A percentile compares a stretch with the other conserved stretches of the same genome.
phyloP scores from a whole-genome alignment of 2,797 vertebrate genomes.

The Erethizon dorsatum region DNA sequence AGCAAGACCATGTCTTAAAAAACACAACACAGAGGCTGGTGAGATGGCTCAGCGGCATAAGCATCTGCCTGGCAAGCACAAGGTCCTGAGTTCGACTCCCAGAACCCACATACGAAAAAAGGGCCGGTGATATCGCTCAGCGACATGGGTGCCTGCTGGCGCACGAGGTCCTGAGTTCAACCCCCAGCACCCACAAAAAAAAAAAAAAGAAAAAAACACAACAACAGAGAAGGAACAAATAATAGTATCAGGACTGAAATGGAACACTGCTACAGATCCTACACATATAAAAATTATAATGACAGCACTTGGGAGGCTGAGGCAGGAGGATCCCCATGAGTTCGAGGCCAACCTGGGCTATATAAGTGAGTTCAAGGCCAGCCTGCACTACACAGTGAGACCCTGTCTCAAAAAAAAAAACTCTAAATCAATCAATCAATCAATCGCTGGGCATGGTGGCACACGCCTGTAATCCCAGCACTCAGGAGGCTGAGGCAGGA shows the following conservation, averaged over 20 bases:
- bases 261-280: background rate
- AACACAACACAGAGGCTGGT: too few relatives aligned
- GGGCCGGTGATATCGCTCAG: too few relatives aligned
- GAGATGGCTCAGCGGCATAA: too few relatives aligned
- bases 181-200: too few relatives aligned
- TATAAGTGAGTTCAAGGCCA: background rate
- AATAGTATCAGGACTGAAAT: background rate
- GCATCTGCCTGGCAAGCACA: too few relatives aligned
- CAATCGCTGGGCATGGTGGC: background rate
- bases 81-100: too few relatives aligned
- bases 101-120: too few relatives aligned
- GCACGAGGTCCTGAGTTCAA: too few relatives aligned
- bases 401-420: background rate
- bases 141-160: too few relatives aligned
- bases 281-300: background rate
- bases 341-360: background rate
- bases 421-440: background rate
- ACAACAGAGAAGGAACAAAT: background rate
- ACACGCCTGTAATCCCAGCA: background rate
- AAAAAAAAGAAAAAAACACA: background rate
- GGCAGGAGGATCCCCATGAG: background rate
- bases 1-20: background rate
- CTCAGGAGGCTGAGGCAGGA: background rate
- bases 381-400: background rate
- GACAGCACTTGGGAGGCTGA: background rate